Conservation (phyloP, 2,888 invertebrate genomes). For the Mimachlamys varia region DNA sequence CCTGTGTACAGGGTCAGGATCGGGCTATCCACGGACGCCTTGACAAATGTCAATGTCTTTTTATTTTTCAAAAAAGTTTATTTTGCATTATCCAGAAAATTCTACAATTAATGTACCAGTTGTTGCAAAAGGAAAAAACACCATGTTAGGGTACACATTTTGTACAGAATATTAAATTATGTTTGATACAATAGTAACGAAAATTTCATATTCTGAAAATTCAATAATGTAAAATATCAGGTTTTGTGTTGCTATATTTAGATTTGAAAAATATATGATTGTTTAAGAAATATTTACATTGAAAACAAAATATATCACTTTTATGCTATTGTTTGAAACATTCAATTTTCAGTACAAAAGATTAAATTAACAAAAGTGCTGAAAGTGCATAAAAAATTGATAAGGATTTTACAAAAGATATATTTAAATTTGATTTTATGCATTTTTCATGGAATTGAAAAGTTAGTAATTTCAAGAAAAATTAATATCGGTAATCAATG, state of each 20-base stretch:
- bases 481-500: neutral
- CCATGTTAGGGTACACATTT: too few species aligned
- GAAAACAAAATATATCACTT: neutral
- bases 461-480: neutral
- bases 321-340: neutral
- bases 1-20: conserved; percentile 13
- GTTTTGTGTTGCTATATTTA: neutral
- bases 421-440: neutral
- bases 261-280: too few species aligned
- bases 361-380: too few species aligned
- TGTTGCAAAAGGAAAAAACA: neutral
- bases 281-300: neutral
- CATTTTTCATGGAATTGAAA: neutral
- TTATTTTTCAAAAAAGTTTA: neutral
- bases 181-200: neutral
- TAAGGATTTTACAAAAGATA: neutral
- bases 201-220: neutral
- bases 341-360: too few species aligned
- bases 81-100: neutral
- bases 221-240: neutral
- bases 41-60: neutral
- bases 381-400: neutral
- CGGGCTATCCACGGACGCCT: neutral
- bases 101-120: neutral
- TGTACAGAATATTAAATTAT: neutral